Conservation (phyloP, 2,888 invertebrate species). For the Ecdyonurus torrentis region DNA sequence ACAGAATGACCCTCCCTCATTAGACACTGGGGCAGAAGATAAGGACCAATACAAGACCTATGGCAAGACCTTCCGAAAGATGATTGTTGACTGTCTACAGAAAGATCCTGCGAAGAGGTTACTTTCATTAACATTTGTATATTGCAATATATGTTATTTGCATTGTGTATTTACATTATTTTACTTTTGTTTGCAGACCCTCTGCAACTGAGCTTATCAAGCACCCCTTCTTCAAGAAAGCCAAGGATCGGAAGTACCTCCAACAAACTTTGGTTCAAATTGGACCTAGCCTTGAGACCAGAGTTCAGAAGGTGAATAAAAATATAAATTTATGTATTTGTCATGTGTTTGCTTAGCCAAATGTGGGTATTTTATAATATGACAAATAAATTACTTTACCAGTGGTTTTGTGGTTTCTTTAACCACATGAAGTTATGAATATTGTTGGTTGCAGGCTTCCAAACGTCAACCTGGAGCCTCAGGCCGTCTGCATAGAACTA, state of each 20-base stretch:
- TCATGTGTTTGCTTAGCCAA: neutral
- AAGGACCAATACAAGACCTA: conserved; percentile 97
- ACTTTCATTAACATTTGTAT: too few relatives aligned
- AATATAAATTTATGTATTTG: neutral
- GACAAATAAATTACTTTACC: neutral
- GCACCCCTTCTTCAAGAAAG: conserved; percentile 95
- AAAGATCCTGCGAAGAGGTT: conserved; percentile 81
- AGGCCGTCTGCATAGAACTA: conserved; percentile 74
- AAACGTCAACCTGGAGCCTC: conserved; percentile 75
- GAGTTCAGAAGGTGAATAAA: conserved; percentile 64
- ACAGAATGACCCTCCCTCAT: conserved; percentile 92
- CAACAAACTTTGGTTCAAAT: conserved; percentile 70
- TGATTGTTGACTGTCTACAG: conserved; percentile 92
- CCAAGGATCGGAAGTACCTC: conserved; percentile 81
- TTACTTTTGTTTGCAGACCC: conserved; percentile 35
- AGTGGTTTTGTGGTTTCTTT: conserved; percentile 11
- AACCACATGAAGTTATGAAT: conserved; percentile 7
- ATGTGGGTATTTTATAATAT: neutral
- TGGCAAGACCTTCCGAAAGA: conserved; percentile 92
- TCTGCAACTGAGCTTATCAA: conserved; percentile 90
- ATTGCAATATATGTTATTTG: too few relatives aligned
- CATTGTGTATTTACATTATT: too few relatives aligned
- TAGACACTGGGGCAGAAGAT: conserved; percentile 89
- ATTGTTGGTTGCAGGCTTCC: conserved; percentile 33
- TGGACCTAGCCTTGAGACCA: conserved; percentile 76